A percentile compares a stretch with the other conserved stretches of the same genome.
phyloP scores from a whole-genome alignment of 2,113 vertebrate genomes.

The Otolemur garnettii region DNA sequence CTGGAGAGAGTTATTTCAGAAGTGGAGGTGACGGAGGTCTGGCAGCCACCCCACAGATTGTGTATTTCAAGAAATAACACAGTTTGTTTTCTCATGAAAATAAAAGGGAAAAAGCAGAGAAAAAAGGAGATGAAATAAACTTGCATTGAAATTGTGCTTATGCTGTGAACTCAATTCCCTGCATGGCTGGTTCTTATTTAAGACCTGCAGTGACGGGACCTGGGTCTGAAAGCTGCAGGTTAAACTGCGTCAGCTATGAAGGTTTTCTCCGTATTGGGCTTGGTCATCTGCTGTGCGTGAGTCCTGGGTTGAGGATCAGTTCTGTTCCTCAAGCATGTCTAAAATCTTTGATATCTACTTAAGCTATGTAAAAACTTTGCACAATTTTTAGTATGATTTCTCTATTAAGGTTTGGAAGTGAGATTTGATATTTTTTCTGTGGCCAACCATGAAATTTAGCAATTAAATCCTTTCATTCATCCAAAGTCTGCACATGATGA shows the following conservation, averaged over 20 bases:
- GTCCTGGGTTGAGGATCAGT: slow-evolving; percentile 66
- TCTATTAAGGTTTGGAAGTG: slow-evolving; percentile 74
- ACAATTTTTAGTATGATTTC: slow-evolving; percentile 71
- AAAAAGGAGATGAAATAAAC: neutral
- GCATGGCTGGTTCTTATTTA: slow-evolving; percentile 62
- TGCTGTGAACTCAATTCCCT: slow-evolving; percentile 56
- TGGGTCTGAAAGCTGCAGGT: neutral
- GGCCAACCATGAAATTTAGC: slow-evolving; percentile 79
- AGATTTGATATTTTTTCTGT: slow-evolving; percentile 78
- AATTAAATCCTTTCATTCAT: slow-evolving; percentile 78
- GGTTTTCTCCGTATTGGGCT: neutral
- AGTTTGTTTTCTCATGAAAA: slow-evolving; percentile 58
- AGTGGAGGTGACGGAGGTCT: neutral
- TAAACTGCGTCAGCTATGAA: neutral
- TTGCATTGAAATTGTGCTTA: slow-evolving; percentile 51
- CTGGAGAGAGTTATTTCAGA: neutral
- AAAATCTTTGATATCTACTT: slow-evolving; percentile 77
- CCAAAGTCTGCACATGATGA: slow-evolving; percentile 47
- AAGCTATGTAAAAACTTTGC: slow-evolving; percentile 78
- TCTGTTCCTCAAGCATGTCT: slow-evolving; percentile 79
- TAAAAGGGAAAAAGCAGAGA: neutral
- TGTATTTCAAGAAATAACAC: slow-evolving; percentile 37
- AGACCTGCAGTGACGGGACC: slow-evolving; percentile 33
- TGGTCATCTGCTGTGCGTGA: slow-evolving; percentile 59
- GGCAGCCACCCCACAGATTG: neutral